Conservation (phyloP, 2,888 invertebrate species). For the Cryptocephalus moraei region DNA sequence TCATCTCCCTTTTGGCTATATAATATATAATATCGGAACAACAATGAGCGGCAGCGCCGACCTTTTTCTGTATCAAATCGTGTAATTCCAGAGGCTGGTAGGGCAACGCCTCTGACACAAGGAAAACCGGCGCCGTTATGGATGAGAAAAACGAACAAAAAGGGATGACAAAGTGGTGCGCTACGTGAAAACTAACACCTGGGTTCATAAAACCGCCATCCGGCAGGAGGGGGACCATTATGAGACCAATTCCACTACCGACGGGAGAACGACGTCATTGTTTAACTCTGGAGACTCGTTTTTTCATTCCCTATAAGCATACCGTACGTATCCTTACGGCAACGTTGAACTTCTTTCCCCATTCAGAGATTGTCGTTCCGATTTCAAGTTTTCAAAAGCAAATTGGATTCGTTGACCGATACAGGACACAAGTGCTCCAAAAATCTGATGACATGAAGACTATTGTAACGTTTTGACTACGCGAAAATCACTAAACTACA, state of each 20-base stretch:
- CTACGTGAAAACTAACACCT: slow-evolving; percentile 19
- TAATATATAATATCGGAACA: not conserved
- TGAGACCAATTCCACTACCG: not conserved
- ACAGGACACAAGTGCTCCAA: too few species aligned
- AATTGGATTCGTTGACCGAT: too few species aligned
- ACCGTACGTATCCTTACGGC: too few species aligned
- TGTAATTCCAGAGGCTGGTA: slow-evolving; percentile 38
- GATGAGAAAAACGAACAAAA: slow-evolving; percentile 19
- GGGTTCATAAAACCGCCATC: slow-evolving; percentile 16
- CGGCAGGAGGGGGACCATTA: not conserved
- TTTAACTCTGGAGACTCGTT: too few species aligned
- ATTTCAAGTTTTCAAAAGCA: too few species aligned
- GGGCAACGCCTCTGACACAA: slow-evolving; percentile 31
- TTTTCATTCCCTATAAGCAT: too few species aligned
- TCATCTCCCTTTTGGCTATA: slow-evolving; percentile 18
- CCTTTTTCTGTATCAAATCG: slow-evolving; percentile 37
- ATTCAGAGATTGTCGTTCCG: too few species aligned
- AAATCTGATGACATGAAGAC: too few species aligned
- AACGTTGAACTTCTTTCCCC: too few species aligned
- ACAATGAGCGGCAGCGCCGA: slow-evolving; percentile 20
- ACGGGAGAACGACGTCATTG: too few species aligned
- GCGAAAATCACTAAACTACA: too few species aligned
- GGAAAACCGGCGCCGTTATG: slow-evolving; percentile 21
- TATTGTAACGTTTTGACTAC: too few species aligned
- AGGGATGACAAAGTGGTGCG: slow-evolving; percentile 19